Evolutionary conservation across 2,797 vertebrate species (phyloP), one percentile per base, ranked within the genome.

Genomic region (Amniataba percoides): DNA sequence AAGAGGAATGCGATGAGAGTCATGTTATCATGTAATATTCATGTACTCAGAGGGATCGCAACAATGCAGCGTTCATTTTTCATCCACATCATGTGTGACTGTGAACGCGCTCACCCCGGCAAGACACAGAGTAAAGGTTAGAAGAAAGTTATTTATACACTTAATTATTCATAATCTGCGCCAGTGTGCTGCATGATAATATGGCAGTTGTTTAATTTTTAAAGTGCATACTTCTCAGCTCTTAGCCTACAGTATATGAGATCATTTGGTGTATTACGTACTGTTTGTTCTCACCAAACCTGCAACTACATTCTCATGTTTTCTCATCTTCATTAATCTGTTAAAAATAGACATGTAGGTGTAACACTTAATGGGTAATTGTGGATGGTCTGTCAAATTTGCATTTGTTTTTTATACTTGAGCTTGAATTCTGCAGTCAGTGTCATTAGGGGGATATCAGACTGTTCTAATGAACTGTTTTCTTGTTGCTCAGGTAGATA

Each of bases 161-260:
- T 90, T 66, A 73, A 90, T 89, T 87, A 89, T 86, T 88, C 78
- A 90, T 87, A 36, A 81, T 82, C 46, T n/a, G 6, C 51, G 66
- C 51, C 25, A 67, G 49, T 70, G 75, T 72, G 49, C 68, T 43
- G 67, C 63, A 69, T 77, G 36, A 65, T 71, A 79, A 84, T 64
- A 34, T 36, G 42, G 42, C 13, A 27, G 3, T 62, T 77, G 57
- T 72, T 77, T 71, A 39, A 74, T 82, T 80, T 81, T 76, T 69
- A 52, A 72, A 59, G 45, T 40, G 59, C 5, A 31, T 55, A 11
- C 18, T 25, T 16, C 68, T 75, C 55, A 2, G 53, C 63, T 62
- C n/a, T 0, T 12, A 61, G 40, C 49, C 25, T 74, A 59, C 53
- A 58, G 19, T n/a, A 55, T 40, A 66, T 46, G 58, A 64, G 76